Conservation (phyloP, 2,888 invertebrate species). For the Pegoplata infirma region DNA sequence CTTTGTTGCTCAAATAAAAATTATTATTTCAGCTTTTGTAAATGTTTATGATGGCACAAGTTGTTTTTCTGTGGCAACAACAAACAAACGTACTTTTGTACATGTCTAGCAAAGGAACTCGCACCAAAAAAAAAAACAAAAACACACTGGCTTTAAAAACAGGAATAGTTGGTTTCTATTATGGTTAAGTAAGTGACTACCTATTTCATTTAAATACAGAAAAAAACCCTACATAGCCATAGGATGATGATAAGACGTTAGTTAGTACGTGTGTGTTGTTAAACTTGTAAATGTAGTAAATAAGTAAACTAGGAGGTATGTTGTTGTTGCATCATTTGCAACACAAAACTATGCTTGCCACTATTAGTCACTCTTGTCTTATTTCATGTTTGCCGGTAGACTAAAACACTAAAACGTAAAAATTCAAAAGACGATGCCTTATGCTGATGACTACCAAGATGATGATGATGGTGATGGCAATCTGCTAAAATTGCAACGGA, state of each 20-base stretch:
- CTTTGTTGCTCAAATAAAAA: background rate
- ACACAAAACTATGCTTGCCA: background rate
- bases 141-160: background rate
- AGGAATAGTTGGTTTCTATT: conserved; percentile 20
- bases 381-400: conserved; percentile 25
- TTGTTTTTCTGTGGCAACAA: background rate
- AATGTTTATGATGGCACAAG: background rate
- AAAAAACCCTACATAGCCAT: background rate
- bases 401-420: background rate
- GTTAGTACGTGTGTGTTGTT: conserved; percentile 14
- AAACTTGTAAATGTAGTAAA: conserved; percentile 3
- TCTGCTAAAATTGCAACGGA: conserved; percentile 25
- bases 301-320: background rate
- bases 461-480: conserved; percentile 1
- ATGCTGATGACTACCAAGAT: background rate
- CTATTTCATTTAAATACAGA: conserved; percentile 23
- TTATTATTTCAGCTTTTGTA: background rate
- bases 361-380: conserved; percentile 5
- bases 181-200: conserved; percentile 24
- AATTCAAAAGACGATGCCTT: background rate
- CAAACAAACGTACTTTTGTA: too few species aligned
- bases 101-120: too few species aligned
- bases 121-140: too few species aligned
- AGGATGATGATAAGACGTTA: background rate
- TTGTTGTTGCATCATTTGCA: background rate